These are phyloP conservation scores for Lagopus muta DNA, from an alignment of 2,113 vertebrate species.

Conservation along the genomic window DNA sequence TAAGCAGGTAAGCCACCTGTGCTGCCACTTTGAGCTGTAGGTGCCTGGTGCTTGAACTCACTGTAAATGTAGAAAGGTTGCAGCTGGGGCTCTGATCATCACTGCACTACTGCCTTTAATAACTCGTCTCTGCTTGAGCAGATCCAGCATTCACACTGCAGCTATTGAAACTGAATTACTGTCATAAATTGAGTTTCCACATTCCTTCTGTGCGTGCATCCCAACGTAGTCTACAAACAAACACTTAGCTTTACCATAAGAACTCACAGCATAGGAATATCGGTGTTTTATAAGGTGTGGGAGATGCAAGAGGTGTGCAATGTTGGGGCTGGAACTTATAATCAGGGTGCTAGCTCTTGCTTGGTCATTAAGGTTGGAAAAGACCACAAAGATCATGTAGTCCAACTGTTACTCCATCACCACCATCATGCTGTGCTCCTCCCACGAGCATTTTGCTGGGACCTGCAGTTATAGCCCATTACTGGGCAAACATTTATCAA, in stretches of 20 bases:
- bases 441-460: neutral
- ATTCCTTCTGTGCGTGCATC: neutral
- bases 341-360: neutral
- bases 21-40: neutral
- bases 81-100: constrained; percentile 30
- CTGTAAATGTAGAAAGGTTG: neutral
- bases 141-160: neutral
- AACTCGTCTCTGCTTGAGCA: constrained; percentile 48
- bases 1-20: constrained; percentile 16
- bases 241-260: neutral
- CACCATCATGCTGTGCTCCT: neutral
- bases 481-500: neutral
- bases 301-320: neutral
- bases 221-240: neutral
- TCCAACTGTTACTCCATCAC: no score
- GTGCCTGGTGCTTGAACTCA: neutral
- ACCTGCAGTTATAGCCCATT: neutral
- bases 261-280: neutral
- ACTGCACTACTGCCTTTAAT: constrained; percentile 30
- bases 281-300: neutral
- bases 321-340: rapidly evolving
- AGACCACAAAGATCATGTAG: no score
- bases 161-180: constrained; percentile 46
- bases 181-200: constrained; percentile 46
- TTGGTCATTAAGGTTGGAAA: neutral